Evolutionary conservation across 2,888 invertebrate genomes (phyloP), one percentile per base, ranked within the genome.

Genomic region (Polyommatus iphigenia): DNA sequence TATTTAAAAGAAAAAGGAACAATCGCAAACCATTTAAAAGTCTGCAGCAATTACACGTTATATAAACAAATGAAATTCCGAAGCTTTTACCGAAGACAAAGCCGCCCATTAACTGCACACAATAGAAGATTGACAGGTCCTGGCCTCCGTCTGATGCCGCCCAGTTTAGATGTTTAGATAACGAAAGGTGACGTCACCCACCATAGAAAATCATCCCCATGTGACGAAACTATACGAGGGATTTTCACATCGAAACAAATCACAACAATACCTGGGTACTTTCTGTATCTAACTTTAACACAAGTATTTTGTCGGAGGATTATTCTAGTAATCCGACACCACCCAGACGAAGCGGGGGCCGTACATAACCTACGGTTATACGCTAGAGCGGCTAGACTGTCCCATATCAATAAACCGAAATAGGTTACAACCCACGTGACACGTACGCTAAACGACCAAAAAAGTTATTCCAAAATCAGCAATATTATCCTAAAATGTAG

Each of bases 371-470:
- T 72, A 73, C 46, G 73, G 13, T 67, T 29, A 67, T 54, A 75
- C 29, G 75, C 54, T 75, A 75, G 50, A 75, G 29, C 50, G 75
- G 75, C 54, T 75, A 75, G 50, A 75, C 54, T 73, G 75, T 50
- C 75, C 75, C 54, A 54, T 75, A 54, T 54, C 54, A 75, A 73
- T 73, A 73, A 15, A 75, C 75, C 29, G 54, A 54, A 75, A 75
- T 75, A 75, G 75, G 75, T 75, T 75, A 75, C 50, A 50, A 18
- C n/a, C 75, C 75, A 75, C 75, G 75, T 75, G 75, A 75, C 72
- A 67, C 67, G 67, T 67, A 67, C 29, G 15, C 67, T 32, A 29
- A 67, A 67, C 29, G 67, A 2, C 15, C 18, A 10, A 29, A 15
- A 67, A 32, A 32, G 67, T 6, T 54, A 54, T 18, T 32, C 18